phyloP scores from a whole-genome alignment of 2,113 vertebrate species.

The Corythornis cristatus region DNA sequence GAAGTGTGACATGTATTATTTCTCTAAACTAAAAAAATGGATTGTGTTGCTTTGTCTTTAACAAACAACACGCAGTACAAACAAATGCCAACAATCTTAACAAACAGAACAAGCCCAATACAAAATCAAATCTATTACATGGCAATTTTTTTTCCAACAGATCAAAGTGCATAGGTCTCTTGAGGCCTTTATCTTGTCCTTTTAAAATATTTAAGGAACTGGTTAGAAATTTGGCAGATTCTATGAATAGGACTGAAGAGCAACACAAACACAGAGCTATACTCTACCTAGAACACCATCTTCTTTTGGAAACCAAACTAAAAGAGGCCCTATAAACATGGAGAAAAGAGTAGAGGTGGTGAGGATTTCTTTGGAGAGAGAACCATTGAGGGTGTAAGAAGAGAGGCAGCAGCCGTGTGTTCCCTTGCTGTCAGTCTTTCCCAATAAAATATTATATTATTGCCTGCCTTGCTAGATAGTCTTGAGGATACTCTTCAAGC shows the following conservation, averaged over 20 bases:
- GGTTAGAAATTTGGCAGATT: background rate
- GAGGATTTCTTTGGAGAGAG: background rate
- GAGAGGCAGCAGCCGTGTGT: background rate
- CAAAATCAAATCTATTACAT: background rate
- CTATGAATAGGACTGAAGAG: background rate
- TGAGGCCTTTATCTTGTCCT: background rate
- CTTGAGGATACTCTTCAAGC: background rate
- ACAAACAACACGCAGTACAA: background rate
- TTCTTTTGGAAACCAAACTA: background rate
- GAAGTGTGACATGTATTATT: background rate
- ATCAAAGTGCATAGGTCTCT: background rate
- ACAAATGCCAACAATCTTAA: background rate
- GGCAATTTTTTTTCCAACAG: background rate
- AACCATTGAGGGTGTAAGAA: background rate
- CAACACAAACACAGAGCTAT: background rate
- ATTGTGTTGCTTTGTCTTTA: background rate
- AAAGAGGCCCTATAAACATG: background rate
- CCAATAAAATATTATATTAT: no score
- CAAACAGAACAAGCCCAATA: background rate
- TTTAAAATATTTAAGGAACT: background rate
- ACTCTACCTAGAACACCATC: background rate
- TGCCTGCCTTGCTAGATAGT: background rate
- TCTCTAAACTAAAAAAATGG: background rate
- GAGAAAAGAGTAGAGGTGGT: background rate
- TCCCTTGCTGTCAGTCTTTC: background rate